These are phyloP conservation scores for Drosophila sproati DNA, from an alignment of 1,140 invertebrate species.

Conservation along the genomic window DNA sequence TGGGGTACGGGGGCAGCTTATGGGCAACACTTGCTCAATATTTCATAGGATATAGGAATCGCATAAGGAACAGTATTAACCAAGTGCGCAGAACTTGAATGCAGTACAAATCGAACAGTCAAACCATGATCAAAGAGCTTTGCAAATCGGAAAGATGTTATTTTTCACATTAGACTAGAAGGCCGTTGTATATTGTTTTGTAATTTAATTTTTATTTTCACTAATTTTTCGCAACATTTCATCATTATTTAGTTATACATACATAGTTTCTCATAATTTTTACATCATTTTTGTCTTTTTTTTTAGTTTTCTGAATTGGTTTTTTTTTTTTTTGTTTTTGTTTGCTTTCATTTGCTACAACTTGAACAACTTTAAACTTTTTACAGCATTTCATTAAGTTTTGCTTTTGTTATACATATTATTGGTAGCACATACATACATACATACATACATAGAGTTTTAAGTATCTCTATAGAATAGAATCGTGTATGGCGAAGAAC, in stretches of 20 bases:
- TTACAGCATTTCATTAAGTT: conserved; percentile 74
- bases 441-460: conserved; percentile 19
- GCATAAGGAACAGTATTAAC: neutral
- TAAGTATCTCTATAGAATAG: conserved; percentile 12
- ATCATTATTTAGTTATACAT: conserved; percentile 74
- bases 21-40: conserved; percentile 24
- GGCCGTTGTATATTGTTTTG: conserved; percentile 26
- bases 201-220: conserved; percentile 70
- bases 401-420: conserved; percentile 50
- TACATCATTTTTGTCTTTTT: conserved; percentile 60
- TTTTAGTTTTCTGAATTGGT: conserved; percentile 5
- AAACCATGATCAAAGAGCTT: no score
- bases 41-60: neutral
- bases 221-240: conserved; percentile 79
- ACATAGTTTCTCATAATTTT: conserved; percentile 78
- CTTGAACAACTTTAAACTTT: conserved; percentile 75
- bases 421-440: conserved; percentile 44
- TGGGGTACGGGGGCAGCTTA: neutral
- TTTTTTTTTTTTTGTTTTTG: conserved; percentile 11
- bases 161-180: no score
- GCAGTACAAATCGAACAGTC: no score
- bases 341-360: conserved; percentile 48
- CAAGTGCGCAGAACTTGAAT: no score
- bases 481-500: conserved; percentile 18
- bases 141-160: no score